Base-by-base conservation (phyloP, 2,113 vertebrate species). In the Atherinomorus stipes region DNA sequence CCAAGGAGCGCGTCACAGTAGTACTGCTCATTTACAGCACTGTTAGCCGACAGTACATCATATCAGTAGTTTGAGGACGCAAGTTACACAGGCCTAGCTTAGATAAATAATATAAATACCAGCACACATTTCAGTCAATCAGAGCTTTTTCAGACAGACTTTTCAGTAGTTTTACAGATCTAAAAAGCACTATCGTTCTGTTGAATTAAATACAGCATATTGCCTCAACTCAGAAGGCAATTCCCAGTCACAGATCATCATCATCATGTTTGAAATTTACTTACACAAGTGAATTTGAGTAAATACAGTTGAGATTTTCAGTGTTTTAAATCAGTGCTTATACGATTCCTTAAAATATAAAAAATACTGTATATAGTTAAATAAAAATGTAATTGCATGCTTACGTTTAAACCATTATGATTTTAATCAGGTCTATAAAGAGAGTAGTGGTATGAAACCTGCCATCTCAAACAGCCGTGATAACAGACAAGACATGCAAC, bases 11-110 rank as follows among this genome's bases (percentile, higher is more conserved):
- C 9, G 25, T 34, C 66, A 37, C 40, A 74, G 26, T 53, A 56
- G 69, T 65, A 64, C n/a, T 28, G 58, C 77, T 72, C 34, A 61
- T 71, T 68, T 71, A 82, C 80, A 87, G 85, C 13, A 72, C 13
- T 19, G 37, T 69, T 60, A 78, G 71, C 11, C 22, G 21, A 67
- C 40, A 58, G 49, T 4, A 67, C 49, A 56, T 23, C 7, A 61
- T 25, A 28, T 51, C 21, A 64, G 19, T 13, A 23, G 21, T 38
- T 45, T 47, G 11, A 66, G 22, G 34, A 71, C 60, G 54, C 31
- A 60, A 28, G 13, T 60, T 56, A 65, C 42, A 28, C 56, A 23
- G 52, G 61, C 19, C 34, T 49, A 51, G 70, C 31, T 54, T 51
- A 38, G 22, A 67, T 74, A 75, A 72, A 71, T 52, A 47, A 67